Base-by-base conservation (phyloP, 2,888 invertebrate species). In the Callinectes sapidus region DNA sequence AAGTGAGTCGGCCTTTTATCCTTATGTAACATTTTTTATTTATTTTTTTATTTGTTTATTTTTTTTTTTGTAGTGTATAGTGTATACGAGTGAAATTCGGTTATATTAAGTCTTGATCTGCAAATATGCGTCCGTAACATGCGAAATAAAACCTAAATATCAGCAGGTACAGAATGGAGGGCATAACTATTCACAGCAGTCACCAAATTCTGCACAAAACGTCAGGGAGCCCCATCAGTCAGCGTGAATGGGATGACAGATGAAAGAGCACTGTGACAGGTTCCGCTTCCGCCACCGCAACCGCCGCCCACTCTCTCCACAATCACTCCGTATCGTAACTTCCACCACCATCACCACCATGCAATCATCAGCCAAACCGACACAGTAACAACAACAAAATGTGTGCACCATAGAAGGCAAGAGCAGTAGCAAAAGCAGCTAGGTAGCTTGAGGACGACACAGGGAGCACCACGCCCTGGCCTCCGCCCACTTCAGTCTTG, bases 211-310 rank as follows among this genome's bases (percentile, higher is more conserved):
- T 81, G 81, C 81, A 81, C 81, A 32, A 81, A 32, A 32, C 81
- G 81, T 81, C 81, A 81, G 35, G 35, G 81, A 81, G 6, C 81
- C 81, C 81, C 32, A 81, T 81, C 81, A 81, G 81, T 81, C 81
- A 81, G 35, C 81, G 81, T 81, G 81, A 81, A 81, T 35, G 35
- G 81, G 32, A 18, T 35, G 81, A 81, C 81, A 16, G 81, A 81
- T 81, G 81, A 81, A 81, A 81, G 77, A 81, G 35, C 81, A 81
- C 35, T 32, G 61, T 61, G 35, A 81, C 88, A 32, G 88, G 35
- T n/a, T 42, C 18, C 88, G 32, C 42, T 55, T 61, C 54, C 61
- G 55, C 54, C 61, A 55, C 18, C 55, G 35, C 88, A 55, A 88
- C 35, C 32, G n/a, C 81, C 28, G 85, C 85, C 85, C 55, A 54